These are phyloP conservation scores for Phataginus tricuspis DNA, from an alignment of 2,797 vertebrate species.

Conservation along the genomic window DNA sequence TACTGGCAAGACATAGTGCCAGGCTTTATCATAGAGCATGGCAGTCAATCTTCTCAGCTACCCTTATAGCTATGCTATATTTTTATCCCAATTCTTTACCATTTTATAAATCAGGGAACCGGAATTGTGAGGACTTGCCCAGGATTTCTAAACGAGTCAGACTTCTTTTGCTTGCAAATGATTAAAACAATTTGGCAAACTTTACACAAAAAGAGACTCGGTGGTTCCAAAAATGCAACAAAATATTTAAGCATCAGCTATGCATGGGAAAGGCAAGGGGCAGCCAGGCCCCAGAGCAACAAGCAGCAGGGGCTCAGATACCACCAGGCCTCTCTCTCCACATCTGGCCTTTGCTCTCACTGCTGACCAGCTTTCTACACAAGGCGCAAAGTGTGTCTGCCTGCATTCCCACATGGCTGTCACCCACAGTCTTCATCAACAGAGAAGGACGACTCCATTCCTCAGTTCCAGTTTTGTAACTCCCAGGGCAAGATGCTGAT, in stretches of 20 bases:
- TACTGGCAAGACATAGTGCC: background rate
- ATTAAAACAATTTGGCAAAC: background rate
- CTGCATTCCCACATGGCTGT: background rate
- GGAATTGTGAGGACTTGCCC: background rate
- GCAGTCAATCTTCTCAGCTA: background rate
- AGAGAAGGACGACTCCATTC: background rate
- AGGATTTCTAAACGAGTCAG: constrained; percentile 17
- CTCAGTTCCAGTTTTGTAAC: constrained; percentile 9
- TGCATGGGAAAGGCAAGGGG: background rate
- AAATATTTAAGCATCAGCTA: background rate
- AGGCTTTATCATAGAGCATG: background rate
- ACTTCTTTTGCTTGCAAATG: background rate
- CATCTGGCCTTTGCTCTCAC: background rate
- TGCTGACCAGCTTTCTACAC: background rate
- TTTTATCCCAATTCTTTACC: background rate
- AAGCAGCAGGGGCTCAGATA: background rate
- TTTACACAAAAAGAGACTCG: background rate
- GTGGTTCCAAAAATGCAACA: background rate
- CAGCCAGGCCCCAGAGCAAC: background rate
- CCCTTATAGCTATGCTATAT: background rate
- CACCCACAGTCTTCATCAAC: background rate
- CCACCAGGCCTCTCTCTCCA: background rate
- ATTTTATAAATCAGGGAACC: constrained; percentile 51
- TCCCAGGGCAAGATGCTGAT: constrained; percentile 52
- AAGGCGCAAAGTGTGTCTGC: background rate